Conservation (phyloP, 2,797 vertebrate species). For the Alosa sapidissima region DNA sequence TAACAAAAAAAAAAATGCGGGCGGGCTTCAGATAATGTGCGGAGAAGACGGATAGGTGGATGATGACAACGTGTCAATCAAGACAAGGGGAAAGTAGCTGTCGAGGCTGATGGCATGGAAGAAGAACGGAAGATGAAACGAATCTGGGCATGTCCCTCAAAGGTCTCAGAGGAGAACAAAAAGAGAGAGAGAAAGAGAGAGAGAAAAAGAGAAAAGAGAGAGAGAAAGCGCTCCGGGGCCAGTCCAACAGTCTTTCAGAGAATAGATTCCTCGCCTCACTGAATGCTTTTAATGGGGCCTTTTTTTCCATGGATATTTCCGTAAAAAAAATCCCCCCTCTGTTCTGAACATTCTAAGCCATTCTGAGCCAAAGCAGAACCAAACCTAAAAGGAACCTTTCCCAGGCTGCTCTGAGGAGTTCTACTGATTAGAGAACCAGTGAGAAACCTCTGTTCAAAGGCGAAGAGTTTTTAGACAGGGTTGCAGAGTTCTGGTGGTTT, state of each 20-base stretch:
- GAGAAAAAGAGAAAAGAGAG: neutral
- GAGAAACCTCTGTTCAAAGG: neutral
- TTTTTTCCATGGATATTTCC: slow-evolving; percentile 6
- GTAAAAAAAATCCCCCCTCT: neutral
- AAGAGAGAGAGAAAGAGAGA: neutral
- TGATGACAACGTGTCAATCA: neutral
- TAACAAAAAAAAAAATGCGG: neutral
- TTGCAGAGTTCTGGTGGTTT: neutral
- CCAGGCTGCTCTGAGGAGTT: neutral
- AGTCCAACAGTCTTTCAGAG: neutral
- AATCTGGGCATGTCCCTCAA: neutral
- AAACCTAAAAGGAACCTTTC: neutral
- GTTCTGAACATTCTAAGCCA: neutral
- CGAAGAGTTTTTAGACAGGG: neutral
- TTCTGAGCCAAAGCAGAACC: neutral
- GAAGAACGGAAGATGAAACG: neutral
- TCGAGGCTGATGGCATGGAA: neutral
- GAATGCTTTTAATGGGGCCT: slow-evolving; percentile 4
- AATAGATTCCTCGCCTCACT: slow-evolving; percentile 18
- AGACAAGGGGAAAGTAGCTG: neutral
- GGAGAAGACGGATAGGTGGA: neutral
- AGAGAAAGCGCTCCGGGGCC: neutral
- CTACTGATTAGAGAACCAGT: neutral
- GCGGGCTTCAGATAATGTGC: neutral
- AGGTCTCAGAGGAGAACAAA: neutral